Base-by-base conservation (phyloP, 2,797 vertebrate genomes). In the Remorina albescens region DNA sequence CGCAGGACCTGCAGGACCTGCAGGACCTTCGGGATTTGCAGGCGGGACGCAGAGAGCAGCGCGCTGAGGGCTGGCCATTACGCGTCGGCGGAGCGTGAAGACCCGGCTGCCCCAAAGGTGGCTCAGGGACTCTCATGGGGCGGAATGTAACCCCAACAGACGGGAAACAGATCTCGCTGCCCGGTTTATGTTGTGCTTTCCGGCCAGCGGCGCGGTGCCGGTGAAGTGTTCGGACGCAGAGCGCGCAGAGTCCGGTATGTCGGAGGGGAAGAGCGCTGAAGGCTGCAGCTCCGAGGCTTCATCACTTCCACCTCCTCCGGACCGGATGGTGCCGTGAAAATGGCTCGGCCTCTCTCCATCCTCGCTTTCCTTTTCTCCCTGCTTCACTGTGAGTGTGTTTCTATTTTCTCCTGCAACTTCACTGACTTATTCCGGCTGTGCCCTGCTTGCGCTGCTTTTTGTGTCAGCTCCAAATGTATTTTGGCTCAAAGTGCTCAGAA, bases 311-410 rank as follows among this genome's bases (percentile, higher is more conserved):
- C 71, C 71, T 74, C 61, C 64, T 36, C 67, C 58, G 60, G 86
- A 91, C 54, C 83, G 75, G 79, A 89, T 89, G 87, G 63, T 89
- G 81, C 71, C 60, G 81, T 78, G 44, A 90, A 80, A 62, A 95
- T 95, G 95, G 92, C 73, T 77, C 86, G 85, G 67, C 77, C 70
- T 80, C 80, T 93, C 16, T 56, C 82, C 78, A 57, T 91, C 74
- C 70, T 94, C 82, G 86, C 88, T 37, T 94, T 67, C 91, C 58
- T 93, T 30, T 59, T 92, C 55, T 82, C 69, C 62, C 71, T 94
- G 58, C 41, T 93, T 53, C 82, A 88, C 58, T 90, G 95, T 95
- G 89, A 95, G 94, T 94, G 36, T 63, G 16, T 32, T 5, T 79
- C 76, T 55, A 4, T 44, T 64, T 71, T 53, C 19, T 7, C 75